These are phyloP conservation scores for Notodonta ziczac DNA, from an alignment of 2,888 invertebrate genomes.

Conservation along the genomic window DNA sequence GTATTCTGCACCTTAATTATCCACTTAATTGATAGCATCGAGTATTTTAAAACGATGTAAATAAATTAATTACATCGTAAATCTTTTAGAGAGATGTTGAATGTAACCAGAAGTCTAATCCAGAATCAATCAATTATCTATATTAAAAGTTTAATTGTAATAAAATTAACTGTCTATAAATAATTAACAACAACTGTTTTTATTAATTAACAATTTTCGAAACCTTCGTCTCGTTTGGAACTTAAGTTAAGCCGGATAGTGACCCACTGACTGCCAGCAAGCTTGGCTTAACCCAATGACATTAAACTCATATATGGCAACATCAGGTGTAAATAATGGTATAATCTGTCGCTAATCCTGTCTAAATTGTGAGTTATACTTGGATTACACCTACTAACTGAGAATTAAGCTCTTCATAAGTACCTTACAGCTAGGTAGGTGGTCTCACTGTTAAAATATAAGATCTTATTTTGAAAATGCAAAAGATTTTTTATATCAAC, in stretches of 20 bases:
- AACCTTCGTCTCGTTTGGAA: neutral
- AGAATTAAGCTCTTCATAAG: neutral
- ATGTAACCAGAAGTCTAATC: neutral
- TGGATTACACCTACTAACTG: conserved; percentile 4
- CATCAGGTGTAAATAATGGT: conserved; percentile 6
- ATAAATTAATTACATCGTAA: conserved; percentile 59
- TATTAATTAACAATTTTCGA: too few relatives aligned
- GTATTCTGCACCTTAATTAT: conserved; percentile 40
- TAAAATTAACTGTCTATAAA: neutral
- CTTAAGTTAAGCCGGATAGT: neutral
- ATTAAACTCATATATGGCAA: conserved; percentile 6
- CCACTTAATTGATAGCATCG: conserved; percentile 43
- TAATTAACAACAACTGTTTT: neutral
- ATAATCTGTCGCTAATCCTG: conserved; percentile 1
- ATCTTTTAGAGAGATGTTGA: conserved; percentile 40
- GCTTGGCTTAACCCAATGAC: conserved; percentile 6
- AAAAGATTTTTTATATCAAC: too few relatives aligned
- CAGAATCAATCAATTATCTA: neutral
- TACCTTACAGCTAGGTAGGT: neutral
- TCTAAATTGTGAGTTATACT: neutral
- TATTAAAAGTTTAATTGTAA: conserved; percentile 4
- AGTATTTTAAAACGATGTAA: conserved; percentile 52
- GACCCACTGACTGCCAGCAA: neutral
- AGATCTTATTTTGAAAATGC: too few relatives aligned
- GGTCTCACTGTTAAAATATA: neutral